phyloP scores from a whole-genome alignment of 1,140 invertebrate species.

The Drosophila persimilis region DNA sequence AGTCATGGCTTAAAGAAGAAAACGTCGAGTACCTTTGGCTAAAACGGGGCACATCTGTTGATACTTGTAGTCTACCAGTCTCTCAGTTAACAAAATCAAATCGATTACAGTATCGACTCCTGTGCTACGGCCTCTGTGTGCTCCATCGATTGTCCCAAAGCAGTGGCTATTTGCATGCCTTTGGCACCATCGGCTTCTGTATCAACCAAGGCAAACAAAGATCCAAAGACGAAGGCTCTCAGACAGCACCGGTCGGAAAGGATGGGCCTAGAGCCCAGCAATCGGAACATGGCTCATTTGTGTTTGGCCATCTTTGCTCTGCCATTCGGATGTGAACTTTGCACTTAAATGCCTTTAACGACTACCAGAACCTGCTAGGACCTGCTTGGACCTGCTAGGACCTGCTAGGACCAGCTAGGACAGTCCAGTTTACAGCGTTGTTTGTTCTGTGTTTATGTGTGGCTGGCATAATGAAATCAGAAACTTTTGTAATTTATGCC shows the following conservation, averaged over 20 bases:
- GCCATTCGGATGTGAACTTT: not conserved
- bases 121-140: constrained; percentile 34
- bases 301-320: constrained; percentile 5
- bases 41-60: not conserved
- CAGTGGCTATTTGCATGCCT: constrained; percentile 34
- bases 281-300: constrained; percentile 18
- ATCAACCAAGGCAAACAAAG: constrained; percentile 55
- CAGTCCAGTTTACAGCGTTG: not conserved
- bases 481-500: constrained; percentile 51
- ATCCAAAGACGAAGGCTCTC: constrained; percentile 41
- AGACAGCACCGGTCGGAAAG: constrained; percentile 22
- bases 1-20: too few species aligned
- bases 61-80: not conserved
- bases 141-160: constrained; percentile 57
- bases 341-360: constrained; percentile 6
- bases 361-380: not conserved
- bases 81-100: constrained; percentile 11
- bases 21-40: not conserved
- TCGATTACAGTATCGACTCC: constrained; percentile 2
- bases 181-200: constrained; percentile 16
- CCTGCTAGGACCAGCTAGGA: too few species aligned
- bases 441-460: constrained; percentile 33
- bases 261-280: not conserved
- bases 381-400: too few species aligned
- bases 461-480: constrained; percentile 36